phyloP scores from a whole-genome alignment of 2,797 vertebrate species.

The Coregonus ussuriensis region DNA sequence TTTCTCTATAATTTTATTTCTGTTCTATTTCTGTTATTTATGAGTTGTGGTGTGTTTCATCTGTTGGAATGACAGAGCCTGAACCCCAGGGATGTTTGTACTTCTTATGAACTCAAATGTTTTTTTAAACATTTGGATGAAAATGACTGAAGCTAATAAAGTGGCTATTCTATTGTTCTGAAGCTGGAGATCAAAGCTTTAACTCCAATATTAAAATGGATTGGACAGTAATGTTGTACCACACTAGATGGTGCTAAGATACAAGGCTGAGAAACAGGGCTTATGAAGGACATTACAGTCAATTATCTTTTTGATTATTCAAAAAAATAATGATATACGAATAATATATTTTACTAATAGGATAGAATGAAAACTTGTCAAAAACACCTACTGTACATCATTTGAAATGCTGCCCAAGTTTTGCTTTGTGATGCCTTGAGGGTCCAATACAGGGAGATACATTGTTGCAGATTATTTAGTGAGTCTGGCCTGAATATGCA shows the following conservation, averaged over 20 bases:
- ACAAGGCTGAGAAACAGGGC: neutral
- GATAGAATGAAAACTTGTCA: too few species aligned
- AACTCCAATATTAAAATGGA: neutral
- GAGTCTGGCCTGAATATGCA: too few species aligned
- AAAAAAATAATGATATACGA: too few species aligned
- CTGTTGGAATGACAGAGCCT: neutral
- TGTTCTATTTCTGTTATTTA: neutral
- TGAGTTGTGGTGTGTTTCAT: neutral
- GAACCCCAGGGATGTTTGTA: neutral
- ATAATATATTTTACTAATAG: too few species aligned
- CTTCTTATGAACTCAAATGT: neutral
- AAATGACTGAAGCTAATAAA: neutral
- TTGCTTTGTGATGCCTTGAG: too few species aligned
- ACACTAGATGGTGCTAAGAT: slow-evolving; percentile 5
- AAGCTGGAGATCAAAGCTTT: slow-evolving; percentile 4
- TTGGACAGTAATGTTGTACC: neutral
- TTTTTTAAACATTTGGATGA: neutral
- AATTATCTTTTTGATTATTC: neutral
- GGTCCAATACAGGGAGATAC: too few species aligned
- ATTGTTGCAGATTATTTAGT: too few species aligned
- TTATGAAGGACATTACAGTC: neutral
- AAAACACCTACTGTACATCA: too few species aligned
- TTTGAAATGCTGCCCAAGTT: too few species aligned
- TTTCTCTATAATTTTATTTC: neutral
- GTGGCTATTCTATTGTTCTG: neutral